Evolutionary conservation across 1,140 invertebrate species (phyloP).

Genomic region (Drosophila asahinai): DNA sequence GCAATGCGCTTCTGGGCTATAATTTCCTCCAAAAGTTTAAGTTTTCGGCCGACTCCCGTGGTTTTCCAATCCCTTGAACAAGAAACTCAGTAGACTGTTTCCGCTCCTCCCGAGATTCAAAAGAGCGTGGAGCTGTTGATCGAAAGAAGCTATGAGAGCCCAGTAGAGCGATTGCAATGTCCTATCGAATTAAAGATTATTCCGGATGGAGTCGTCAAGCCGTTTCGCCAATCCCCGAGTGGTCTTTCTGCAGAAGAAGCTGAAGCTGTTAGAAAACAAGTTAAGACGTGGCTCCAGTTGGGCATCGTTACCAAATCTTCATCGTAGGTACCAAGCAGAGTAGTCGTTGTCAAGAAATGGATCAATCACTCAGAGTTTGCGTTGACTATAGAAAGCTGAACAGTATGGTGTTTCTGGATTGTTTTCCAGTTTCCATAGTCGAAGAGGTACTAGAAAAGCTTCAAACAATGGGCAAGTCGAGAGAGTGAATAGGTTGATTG

Average conservation of each 20-base stretch:
- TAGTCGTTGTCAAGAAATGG: too few species aligned
- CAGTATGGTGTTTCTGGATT: background rate
- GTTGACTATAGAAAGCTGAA: background rate
- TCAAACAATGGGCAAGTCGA: background rate
- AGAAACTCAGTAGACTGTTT: background rate
- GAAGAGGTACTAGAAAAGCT: constrained; percentile 8
- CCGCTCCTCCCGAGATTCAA: background rate
- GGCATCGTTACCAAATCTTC: background rate
- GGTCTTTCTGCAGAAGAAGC: background rate
- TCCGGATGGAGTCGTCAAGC: background rate
- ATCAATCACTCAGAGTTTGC: too few species aligned
- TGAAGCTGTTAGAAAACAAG: background rate
- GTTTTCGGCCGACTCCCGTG: background rate
- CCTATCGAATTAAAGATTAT: background rate
- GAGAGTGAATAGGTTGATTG: background rate
- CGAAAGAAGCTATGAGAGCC: background rate
- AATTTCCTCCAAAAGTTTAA: background rate
- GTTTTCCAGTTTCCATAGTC: background rate
- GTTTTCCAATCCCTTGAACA: background rate
- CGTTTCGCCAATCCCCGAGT: constrained; percentile 1
- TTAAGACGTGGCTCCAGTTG: background rate
- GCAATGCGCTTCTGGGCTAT: too few species aligned
- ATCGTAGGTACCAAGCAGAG: background rate
- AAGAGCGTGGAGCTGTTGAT: background rate
- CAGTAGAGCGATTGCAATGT: background rate